Conservation (phyloP, 2,888 invertebrate species). For the Chelonus formosanus region DNA sequence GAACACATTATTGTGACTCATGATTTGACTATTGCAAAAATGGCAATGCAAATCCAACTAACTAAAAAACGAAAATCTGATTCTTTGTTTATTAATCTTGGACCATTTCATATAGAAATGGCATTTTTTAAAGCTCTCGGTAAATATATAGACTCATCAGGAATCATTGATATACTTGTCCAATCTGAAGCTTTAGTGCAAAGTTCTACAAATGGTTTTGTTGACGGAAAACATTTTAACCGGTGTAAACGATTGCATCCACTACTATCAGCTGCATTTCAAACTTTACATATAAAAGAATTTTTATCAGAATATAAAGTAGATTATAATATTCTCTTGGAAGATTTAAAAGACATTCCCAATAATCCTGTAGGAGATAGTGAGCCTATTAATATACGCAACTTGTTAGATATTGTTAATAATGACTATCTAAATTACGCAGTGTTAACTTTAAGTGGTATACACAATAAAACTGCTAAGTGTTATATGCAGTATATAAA, state of each 20-base stretch:
- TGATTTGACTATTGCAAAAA: constrained; percentile 22
- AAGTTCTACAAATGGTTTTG: constrained; percentile 52
- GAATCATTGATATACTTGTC: constrained; percentile 52
- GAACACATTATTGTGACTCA: constrained; percentile 16
- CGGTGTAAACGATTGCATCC: constrained; percentile 56
- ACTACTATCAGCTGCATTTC: constrained; percentile 45
- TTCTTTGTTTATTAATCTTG: constrained; percentile 56
- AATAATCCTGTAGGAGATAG: constrained; percentile 10
- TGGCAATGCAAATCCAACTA: constrained; percentile 20
- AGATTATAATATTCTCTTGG: constrained; percentile 33
- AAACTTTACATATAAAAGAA: constrained; percentile 51
- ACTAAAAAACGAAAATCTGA: constrained; percentile 48
- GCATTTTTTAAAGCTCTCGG: constrained; percentile 53
- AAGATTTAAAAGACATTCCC: constrained; percentile 35
- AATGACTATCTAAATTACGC: constrained; percentile 43
- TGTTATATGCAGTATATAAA: constrained; percentile 37
- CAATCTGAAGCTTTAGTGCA: constrained; percentile 50
- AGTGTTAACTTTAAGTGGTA: constrained; percentile 36
- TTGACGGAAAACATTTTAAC: constrained; percentile 56
- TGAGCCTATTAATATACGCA: not conserved
- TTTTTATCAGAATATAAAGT: constrained; percentile 43
- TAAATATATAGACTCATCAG: constrained; percentile 53
- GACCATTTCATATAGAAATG: constrained; percentile 52
- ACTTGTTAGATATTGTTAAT: not conserved
- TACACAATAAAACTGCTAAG: constrained; percentile 40